Conservation (phyloP, 2,888 invertebrate genomes). For the Lithophane semibrunnea region DNA sequence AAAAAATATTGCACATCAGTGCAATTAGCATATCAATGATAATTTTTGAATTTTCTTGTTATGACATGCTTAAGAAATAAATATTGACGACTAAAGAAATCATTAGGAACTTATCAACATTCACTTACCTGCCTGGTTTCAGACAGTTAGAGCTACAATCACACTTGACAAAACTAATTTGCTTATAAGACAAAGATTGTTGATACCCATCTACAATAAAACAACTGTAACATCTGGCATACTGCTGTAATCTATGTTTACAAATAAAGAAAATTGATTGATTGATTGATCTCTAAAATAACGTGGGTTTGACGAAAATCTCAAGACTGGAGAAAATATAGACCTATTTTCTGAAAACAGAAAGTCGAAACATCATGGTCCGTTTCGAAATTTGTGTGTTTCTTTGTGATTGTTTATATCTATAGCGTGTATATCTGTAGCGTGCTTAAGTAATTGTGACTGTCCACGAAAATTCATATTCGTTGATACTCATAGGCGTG, state of each 20-base stretch:
- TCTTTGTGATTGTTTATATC: slow-evolving; percentile 6
- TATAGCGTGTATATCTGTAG: too few relatives aligned
- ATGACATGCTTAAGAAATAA: neutral
- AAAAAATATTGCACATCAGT: slow-evolving; percentile 26
- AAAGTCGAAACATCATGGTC: neutral
- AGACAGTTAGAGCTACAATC: neutral
- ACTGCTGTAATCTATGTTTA: too few relatives aligned
- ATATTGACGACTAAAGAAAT: neutral
- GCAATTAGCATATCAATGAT: neutral
- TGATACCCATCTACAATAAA: neutral
- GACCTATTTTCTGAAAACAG: neutral
- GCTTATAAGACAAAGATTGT: neutral
- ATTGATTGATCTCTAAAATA: neutral
- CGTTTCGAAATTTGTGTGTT: neutral
- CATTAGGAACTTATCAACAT: neutral
- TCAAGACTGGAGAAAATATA: too few relatives aligned
- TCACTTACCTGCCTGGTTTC: neutral
- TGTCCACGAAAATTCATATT: slow-evolving; percentile 53
- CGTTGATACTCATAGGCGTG: slow-evolving; percentile 32
- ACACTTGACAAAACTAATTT: neutral
- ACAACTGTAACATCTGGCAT: too few relatives aligned
- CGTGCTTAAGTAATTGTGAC: too few relatives aligned
- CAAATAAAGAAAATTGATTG: too few relatives aligned
- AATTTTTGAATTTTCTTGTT: slow-evolving; percentile 34
- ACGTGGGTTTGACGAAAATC: neutral